Base-by-base conservation (phyloP, 2,113 vertebrate species). In the Ceratotherium simum region DNA sequence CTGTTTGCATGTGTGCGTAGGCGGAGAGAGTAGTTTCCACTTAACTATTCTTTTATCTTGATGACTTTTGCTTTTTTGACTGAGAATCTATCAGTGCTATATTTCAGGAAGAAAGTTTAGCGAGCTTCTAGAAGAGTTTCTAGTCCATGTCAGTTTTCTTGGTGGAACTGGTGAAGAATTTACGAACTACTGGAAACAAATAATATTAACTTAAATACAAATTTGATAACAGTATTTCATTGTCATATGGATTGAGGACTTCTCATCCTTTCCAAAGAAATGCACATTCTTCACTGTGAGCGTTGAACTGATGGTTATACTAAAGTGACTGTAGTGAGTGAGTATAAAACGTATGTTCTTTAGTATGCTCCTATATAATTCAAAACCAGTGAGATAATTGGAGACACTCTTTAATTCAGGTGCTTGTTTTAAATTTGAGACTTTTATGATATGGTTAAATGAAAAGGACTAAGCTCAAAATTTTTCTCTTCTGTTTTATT, bases 101-200 rank as follows among this genome's bases (percentile, higher is more conserved):
- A 87, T 85, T 96, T 97, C 21, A 95, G 67, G 48, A 86, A 84
- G 46, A 95, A 98, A 98, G 96, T 98, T 98, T 67, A 82, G 33
- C 76, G 75, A 88, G 42, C 6, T 3, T 54, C 16, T 95, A n/a
- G 91, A 88, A 36, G 42, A 97, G 91, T 97, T 98, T 60, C 23
- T 70, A 29, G 39, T 65, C 11, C 8, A 12, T 95, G 29, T 91
- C 33, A 23, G 39, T 95, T 90, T 92, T 96, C 70, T 89, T 31
- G 69, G 39, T 31, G 29, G 9, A 95, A 95, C 39, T 46, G 21
- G 51, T 60, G 51, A 88, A 39, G 36, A 86, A 86, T 88, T 96
- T 93, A 31, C 4, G 79, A 96, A 83, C n/a, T 90, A 67, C 29
- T 90, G 27, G 42, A 90, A 96, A 85, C 5, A 87, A 27, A 58